phyloP scores from a whole-genome alignment of 2,113 vertebrate genomes.

The Brachirus orientalis region DNA sequence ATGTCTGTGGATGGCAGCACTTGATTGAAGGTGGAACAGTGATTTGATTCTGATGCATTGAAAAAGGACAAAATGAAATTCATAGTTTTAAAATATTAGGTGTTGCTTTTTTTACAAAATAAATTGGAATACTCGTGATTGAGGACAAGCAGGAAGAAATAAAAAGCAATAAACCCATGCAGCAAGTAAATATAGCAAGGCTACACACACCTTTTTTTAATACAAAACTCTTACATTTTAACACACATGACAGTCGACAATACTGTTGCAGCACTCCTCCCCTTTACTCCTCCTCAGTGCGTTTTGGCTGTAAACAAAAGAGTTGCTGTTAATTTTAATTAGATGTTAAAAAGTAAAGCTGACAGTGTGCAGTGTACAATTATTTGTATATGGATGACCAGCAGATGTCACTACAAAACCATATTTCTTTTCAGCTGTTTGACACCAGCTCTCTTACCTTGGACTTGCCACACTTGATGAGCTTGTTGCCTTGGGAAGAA shows the following conservation, averaged over 20 bases:
- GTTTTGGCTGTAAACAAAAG: constrained; percentile 40
- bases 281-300: constrained; percentile 24
- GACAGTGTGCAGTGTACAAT: too few species aligned
- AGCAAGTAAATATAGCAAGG: neutral
- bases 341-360: too few species aligned
- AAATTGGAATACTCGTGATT: too few species aligned
- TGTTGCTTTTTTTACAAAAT: too few species aligned
- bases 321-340: constrained; percentile 1
- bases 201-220: constrained; percentile 49
- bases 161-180: neutral
- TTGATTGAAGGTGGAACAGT: too few species aligned
- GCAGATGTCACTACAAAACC: constrained; percentile 44
- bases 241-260: constrained; percentile 39
- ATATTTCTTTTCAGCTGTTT: neutral
- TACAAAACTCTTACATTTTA: constrained; percentile 51
- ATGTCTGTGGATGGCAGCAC: too few species aligned
- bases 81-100: too few species aligned
- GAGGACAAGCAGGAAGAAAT: neutral
- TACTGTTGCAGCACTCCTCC: neutral
- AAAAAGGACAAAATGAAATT: too few species aligned
- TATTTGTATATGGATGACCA: constrained; percentile 17
- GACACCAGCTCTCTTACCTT: constrained; percentile 52
- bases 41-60: too few species aligned
- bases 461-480: constrained; percentile 71
- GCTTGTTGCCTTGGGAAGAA: constrained; percentile 71